phyloP scores from a whole-genome alignment of 2,888 invertebrate genomes.

The Digitonthophagus gazella region DNA sequence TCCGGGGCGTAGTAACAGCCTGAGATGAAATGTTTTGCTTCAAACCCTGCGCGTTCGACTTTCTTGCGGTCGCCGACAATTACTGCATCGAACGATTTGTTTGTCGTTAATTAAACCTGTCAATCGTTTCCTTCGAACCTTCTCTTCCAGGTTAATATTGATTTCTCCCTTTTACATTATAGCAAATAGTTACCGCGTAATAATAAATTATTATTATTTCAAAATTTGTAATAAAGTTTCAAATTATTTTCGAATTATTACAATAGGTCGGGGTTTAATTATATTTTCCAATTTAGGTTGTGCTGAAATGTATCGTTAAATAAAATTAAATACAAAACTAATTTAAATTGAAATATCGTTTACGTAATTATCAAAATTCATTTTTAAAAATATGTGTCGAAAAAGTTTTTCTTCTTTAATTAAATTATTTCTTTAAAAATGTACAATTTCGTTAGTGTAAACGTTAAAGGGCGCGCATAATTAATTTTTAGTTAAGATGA shows the following conservation, averaged over 20 bases:
- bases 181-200: too few species aligned
- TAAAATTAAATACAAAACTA: neutral
- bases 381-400: too few species aligned
- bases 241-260: neutral
- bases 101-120: neutral
- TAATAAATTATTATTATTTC: neutral
- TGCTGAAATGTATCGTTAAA: neutral
- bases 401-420: too few species aligned
- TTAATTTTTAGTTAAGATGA: neutral
- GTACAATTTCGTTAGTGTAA: neutral
- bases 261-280: neutral
- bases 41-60: neutral
- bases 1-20: neutral
- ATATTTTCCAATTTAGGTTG: neutral
- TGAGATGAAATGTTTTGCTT: neutral
- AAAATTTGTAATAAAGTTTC: neutral
- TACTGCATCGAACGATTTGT: neutral
- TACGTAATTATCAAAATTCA: too few species aligned
- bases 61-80: neutral
- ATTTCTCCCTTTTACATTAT: too few species aligned
- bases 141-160: neutral
- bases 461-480: neutral
- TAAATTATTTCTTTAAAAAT: too few species aligned
- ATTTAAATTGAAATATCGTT: neutral
- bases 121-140: neutral